A percentile compares a stretch with the other conserved stretches of the same genome.
phyloP scores from a whole-genome alignment of 1,140 invertebrate species.

The Hylyphantes graminicola region DNA sequence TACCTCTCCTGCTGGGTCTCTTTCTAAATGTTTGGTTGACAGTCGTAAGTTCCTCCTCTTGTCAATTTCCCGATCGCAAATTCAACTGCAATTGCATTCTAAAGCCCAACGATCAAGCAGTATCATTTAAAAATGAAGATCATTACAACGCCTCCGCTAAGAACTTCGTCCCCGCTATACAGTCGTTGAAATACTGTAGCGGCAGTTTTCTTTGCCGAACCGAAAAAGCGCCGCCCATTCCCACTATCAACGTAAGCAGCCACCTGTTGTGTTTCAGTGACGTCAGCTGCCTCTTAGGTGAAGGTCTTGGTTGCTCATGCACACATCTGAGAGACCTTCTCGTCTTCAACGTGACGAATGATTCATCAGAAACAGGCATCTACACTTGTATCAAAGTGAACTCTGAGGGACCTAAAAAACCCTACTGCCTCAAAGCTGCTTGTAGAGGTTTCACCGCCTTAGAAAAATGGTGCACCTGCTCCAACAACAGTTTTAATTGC shows the following conservation, averaged over 20 bases:
- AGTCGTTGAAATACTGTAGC: slow-evolving; percentile 37
- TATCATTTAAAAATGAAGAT: slow-evolving; percentile 27
- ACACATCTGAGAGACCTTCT: slow-evolving; percentile 36
- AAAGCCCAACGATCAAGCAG: slow-evolving; percentile 23
- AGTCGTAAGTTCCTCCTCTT: too few relatives aligned
- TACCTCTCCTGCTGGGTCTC: too few relatives aligned
- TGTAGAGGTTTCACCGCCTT: slow-evolving; percentile 47
- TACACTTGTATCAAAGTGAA: slow-evolving; percentile 42
- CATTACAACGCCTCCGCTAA: slow-evolving; percentile 27
- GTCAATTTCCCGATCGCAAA: slow-evolving; percentile 14
- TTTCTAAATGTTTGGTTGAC: too few relatives aligned
- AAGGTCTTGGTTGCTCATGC: slow-evolving; percentile 8
- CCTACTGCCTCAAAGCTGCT: slow-evolving; percentile 42
- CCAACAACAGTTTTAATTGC: slow-evolving; percentile 22
- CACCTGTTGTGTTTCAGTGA: slow-evolving; percentile 51
- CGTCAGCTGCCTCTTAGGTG: slow-evolving; percentile 30
- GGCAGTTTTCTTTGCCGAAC: slow-evolving; percentile 43
- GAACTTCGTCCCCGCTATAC: slow-evolving; percentile 40
- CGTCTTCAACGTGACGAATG: slow-evolving; percentile 51
- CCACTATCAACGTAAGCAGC: slow-evolving; percentile 36
- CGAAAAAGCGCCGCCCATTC: not conserved
- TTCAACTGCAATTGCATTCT: slow-evolving; percentile 37
- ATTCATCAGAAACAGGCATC: slow-evolving; percentile 22
- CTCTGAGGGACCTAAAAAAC: slow-evolving; percentile 25
- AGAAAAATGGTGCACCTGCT: slow-evolving; percentile 48